Percentiles rank a stretch among this genome's conserved stretches.
Evolutionary conservation across 2,797 vertebrate species (phyloP).

Genomic region (Macrochelys suwanniensis): DNA sequence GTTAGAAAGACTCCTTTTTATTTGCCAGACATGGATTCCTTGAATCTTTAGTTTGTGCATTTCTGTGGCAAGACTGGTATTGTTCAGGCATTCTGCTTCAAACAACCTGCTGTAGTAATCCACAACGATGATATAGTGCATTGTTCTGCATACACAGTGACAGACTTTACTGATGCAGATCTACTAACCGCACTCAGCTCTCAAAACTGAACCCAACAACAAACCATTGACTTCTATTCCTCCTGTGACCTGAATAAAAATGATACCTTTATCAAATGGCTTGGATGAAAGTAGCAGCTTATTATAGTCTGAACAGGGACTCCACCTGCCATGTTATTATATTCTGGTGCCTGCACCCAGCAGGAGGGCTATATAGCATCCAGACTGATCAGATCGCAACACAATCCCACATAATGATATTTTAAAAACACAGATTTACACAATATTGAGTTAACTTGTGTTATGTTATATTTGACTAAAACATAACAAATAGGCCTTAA

Average conservation of each 20-base stretch:
- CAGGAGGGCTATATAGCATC: not conserved
- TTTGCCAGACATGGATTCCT: not conserved
- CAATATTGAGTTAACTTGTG: not conserved
- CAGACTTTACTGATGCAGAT: not conserved
- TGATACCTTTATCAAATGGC: not conserved
- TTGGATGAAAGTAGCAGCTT: not conserved
- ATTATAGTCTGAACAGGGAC: not conserved
- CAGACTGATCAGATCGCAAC: not conserved
- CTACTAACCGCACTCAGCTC: not conserved
- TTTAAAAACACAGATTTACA: not conserved
- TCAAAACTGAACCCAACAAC: rapidly evolving
- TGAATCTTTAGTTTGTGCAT: not conserved
- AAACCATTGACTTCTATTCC: not conserved
- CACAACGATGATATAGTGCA: not conserved
- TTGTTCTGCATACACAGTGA: not conserved
- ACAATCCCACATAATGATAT: not conserved
- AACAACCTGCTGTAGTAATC: not conserved
- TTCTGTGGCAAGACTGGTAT: not conserved
- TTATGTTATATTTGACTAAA: not conserved
- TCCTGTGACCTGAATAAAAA: not conserved
- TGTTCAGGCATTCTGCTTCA: not conserved
- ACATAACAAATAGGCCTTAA: not conserved
- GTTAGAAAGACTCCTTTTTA: not conserved
- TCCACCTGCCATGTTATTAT: not conserved
- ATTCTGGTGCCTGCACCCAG: not conserved